Conservation (phyloP, 2,888 invertebrate species). For the Sclerodermus sp. region DNA sequence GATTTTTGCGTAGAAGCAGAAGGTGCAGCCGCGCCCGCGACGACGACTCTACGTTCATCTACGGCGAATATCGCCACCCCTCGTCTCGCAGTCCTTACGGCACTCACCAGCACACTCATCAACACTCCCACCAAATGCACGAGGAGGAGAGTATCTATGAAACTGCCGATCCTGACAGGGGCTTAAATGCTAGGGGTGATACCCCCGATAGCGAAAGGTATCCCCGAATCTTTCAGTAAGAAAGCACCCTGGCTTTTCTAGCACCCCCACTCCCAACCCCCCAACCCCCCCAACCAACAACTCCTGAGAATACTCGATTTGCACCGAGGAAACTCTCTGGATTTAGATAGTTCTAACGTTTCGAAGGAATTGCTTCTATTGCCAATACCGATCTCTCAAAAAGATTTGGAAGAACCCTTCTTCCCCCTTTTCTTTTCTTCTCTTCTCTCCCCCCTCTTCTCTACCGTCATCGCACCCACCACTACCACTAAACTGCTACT, state of each 20-base stretch:
- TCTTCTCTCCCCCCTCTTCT: too few species aligned
- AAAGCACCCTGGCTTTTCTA: background rate
- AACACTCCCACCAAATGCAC: constrained; percentile 61
- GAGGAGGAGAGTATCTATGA: constrained; percentile 88
- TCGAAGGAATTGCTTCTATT: too few species aligned
- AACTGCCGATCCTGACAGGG: constrained; percentile 76
- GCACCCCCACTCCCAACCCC: background rate
- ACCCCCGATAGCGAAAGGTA: constrained; percentile 89
- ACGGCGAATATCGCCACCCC: constrained; percentile 65
- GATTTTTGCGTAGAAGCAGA: constrained; percentile 59
- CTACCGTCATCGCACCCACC: too few species aligned
- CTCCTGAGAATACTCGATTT: too few species aligned
- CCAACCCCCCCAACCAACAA: background rate
- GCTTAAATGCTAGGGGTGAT: constrained; percentile 73
- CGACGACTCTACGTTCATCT: constrained; percentile 75
- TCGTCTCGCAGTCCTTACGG: constrained; percentile 61
- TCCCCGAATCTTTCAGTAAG: constrained; percentile 38
- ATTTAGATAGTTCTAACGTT: too few species aligned
- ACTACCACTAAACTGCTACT: too few species aligned
- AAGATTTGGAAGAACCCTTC: too few species aligned
- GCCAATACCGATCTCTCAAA: too few species aligned
- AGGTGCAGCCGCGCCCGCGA: constrained; percentile 65
- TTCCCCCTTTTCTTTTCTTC: too few species aligned
- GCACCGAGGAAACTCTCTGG: too few species aligned
- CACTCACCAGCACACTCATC: constrained; percentile 61